phyloP scores from a whole-genome alignment of 2,113 vertebrate genomes.

The Phylloscopus trochiloides region DNA sequence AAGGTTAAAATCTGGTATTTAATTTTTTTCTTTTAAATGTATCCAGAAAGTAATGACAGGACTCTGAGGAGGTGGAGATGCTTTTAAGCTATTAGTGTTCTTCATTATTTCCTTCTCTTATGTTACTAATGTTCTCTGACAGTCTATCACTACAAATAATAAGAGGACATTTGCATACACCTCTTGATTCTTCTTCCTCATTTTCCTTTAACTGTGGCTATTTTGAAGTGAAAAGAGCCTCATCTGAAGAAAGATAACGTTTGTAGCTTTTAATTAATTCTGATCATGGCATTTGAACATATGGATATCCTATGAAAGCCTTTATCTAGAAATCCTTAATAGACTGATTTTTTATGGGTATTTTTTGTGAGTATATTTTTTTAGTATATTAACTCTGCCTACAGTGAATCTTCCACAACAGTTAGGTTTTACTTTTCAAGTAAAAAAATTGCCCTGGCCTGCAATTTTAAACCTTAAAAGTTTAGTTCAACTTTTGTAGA shows the following conservation, averaged over 20 bases:
- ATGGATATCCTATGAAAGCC: accelerated
- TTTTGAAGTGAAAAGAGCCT: neutral
- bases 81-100: neutral
- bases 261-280: neutral
- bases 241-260: neutral
- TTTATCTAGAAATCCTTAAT: neutral
- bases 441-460: neutral
- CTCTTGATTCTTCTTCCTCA: neutral
- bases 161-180: accelerated
- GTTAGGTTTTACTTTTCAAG: neutral
- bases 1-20: neutral
- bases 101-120: neutral
- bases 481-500: no score
- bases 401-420: neutral
- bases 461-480: neutral
- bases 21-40: neutral
- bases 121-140: neutral
- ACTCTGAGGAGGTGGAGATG: neutral
- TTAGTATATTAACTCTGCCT: neutral
- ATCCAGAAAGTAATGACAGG: neutral
- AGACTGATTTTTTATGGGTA: neutral
- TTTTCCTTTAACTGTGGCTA: neutral
- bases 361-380: neutral
- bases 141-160: neutral
- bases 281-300: neutral